phyloP scores from a whole-genome alignment of 2,888 invertebrate genomes.

The Ectobius pallidus region DNA sequence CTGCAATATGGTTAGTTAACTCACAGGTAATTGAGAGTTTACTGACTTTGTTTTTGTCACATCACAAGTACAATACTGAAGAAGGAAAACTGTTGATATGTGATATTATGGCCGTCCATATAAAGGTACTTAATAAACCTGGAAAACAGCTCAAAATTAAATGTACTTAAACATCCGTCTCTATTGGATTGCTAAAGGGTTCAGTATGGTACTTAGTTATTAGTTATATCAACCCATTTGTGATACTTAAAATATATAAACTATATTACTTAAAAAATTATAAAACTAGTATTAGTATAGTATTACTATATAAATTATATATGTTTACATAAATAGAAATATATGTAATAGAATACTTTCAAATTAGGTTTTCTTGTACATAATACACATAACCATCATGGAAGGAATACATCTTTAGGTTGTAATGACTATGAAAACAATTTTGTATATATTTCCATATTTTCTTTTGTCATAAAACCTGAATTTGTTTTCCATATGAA shows the following conservation, averaged over 20 bases:
- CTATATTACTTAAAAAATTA: background rate
- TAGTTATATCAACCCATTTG: constrained; percentile 12
- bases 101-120: background rate
- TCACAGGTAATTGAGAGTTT: no score
- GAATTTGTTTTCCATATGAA: background rate
- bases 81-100: no score
- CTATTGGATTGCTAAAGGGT: background rate
- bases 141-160: background rate
- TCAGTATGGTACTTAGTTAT: background rate
- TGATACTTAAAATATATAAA: constrained; percentile 9
- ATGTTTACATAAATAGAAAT: constrained; percentile 2
- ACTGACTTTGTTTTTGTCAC: no score
- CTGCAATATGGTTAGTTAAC: no score
- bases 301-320: background rate
- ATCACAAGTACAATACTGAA: no score
- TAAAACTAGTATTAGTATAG: background rate
- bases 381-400: background rate
- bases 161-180: background rate
- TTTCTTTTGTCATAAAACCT: no score
- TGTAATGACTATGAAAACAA: background rate
- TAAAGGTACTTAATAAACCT: no score
- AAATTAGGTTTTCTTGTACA: constrained; percentile 4
- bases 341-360: background rate
- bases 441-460: background rate
- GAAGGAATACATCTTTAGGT: background rate